Evolutionary conservation across 2,888 invertebrate species (phyloP), one percentile per base, ranked within the genome.

Genomic region (Copidosoma aretas): DNA sequence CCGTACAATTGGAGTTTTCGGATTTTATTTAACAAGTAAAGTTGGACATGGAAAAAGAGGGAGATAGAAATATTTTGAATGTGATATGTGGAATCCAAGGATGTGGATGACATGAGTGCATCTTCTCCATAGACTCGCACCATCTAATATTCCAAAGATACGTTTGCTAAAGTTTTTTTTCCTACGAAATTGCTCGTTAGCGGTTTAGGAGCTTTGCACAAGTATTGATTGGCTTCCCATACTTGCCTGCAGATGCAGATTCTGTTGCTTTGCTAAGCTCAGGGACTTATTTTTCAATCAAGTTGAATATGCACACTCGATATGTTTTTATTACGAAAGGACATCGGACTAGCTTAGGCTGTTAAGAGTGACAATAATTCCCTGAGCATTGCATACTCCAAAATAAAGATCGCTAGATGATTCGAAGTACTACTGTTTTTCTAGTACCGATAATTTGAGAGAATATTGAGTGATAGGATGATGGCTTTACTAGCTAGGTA

Each of bases 141-240:
- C 10, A 19, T 41, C 41, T 24, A 24, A 41, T 39, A 19, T 12
- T 14, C 21, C 21, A 15, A 46, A 24, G 10, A 24, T 46, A 1
- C 17, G n/a, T 14, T 58, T 43, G 41, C 14, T 46, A 60, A 60
- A 49, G 60, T 60, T 49, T 60, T n/a, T 60, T 60, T 49, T 49
- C 49, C 51, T 49, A n/a, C 25, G 60, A 51, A 51, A 49, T 51
- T 32, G 19, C 60, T 60, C 60, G 60, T 60, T 60, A 60, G 60
- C 10, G n/a, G 43, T 17, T 17, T 12, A 17, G 43, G 12, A 46
- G 43, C 43, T 46, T 12, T 46, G 43, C 43, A 12, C 12, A 46
- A 10, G 58, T 41, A 59, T 59, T 53, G 64, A 65, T 59, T 65
- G 64, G 59, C n/a, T 60, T 19, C 49, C n/a, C n/a, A 15, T 19